Evolutionary conservation across 2,113 vertebrate genomes (phyloP).

Genomic region (Synodontis membranacea): DNA sequence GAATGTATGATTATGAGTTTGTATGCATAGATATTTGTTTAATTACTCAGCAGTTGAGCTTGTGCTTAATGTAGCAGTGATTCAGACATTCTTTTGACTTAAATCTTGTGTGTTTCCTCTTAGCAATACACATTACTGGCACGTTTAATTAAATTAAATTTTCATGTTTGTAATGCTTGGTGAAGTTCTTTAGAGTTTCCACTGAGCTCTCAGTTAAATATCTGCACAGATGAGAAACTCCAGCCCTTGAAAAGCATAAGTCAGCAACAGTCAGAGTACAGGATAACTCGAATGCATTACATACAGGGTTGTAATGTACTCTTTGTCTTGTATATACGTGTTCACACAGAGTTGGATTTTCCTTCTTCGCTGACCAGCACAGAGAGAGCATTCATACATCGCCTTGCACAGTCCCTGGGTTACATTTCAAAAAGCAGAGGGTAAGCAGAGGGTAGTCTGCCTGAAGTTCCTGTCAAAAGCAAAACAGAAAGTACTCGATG

Average conservation of each 20-base stretch:
- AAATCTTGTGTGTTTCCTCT: background rate
- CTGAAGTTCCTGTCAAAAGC: background rate
- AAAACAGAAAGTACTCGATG: background rate
- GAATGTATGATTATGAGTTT: background rate
- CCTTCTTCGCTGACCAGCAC: conserved; percentile 87
- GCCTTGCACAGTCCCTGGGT: conserved; percentile 84
- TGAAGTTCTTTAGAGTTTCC: no score
- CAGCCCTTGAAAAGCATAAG: no score
- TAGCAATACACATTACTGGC: background rate
- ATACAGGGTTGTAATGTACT: background rate
- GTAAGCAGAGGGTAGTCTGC: conserved; percentile 73
- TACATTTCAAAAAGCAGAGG: conserved; percentile 91
- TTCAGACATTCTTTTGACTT: background rate
- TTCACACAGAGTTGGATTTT: conserved; percentile 88
- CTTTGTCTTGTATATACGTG: background rate
- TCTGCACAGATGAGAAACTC: no score
- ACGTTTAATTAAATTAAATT: background rate
- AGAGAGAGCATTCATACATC: conserved; percentile 90
- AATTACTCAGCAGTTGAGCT: no score
- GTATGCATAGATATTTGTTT: background rate
- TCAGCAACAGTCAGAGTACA: background rate
- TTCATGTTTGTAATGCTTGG: no score
- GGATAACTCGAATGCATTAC: background rate
- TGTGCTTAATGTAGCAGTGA: background rate
- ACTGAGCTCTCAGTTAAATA: no score